phyloP scores from a whole-genome alignment of 2,888 invertebrate species.

The Rhabditophanes sp. region DNA sequence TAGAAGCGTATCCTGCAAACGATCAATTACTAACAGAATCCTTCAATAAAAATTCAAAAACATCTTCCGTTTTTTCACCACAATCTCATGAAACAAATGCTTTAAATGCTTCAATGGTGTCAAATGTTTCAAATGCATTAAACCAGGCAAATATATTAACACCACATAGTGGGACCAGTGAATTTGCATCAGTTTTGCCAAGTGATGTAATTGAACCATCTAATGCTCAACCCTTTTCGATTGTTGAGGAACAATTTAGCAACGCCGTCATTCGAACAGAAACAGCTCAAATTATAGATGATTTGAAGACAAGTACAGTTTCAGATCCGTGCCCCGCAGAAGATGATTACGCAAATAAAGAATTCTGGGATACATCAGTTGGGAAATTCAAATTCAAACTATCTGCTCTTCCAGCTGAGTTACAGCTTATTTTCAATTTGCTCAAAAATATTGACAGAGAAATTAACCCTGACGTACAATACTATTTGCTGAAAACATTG shows the following conservation, averaged over 20 bases:
- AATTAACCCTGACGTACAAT: constrained; percentile 71
- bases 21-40: too few relatives aligned
- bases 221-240: constrained; percentile 67
- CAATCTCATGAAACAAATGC: too few relatives aligned
- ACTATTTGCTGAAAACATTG: constrained; percentile 75
- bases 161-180: too few relatives aligned
- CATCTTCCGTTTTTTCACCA: too few relatives aligned
- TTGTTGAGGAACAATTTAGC: constrained; percentile 46
- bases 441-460: constrained; percentile 52
- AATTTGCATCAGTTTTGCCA: constrained; percentile 70
- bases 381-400: constrained; percentile 79
- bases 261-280: too few relatives aligned
- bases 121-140: too few relatives aligned
- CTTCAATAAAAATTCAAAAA: too few relatives aligned
- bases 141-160: too few relatives aligned
- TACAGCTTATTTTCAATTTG: constrained; percentile 79
- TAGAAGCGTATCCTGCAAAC: too few relatives aligned
- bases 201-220: constrained; percentile 57
- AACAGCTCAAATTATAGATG: too few relatives aligned
- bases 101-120: too few relatives aligned
- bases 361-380: constrained; percentile 76
- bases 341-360: constrained; percentile 9
- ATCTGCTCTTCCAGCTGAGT: constrained; percentile 71
- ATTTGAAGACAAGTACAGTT: background rate
- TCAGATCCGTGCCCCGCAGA: too few relatives aligned